These are phyloP conservation scores for Pterostichus niger DNA, from an alignment of 2,888 invertebrate species.

Conservation along the genomic window DNA sequence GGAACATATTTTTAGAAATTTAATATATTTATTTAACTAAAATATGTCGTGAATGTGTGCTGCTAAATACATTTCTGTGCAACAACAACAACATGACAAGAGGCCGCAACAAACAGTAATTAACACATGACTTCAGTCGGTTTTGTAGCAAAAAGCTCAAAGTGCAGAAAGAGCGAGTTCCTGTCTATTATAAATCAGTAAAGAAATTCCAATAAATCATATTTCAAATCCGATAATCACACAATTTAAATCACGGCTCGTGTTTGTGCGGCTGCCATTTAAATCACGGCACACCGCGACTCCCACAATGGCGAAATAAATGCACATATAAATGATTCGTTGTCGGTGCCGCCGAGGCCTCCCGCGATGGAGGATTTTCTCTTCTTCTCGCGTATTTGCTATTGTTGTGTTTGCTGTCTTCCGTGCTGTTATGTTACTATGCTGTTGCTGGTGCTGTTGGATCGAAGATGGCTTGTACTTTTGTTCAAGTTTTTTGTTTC, in stretches of 20 bases:
- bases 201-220: conserved; percentile 61
- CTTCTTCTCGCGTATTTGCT: conserved; percentile 30
- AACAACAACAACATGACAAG: not conserved
- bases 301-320: conserved; percentile 43
- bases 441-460: not conserved
- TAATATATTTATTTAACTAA: not conserved
- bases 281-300: conserved; percentile 47
- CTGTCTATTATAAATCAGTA: conserved; percentile 57
- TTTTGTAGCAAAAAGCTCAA: conserved; percentile 12
- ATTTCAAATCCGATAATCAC: conserved; percentile 62
- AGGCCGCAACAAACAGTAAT: conserved; percentile 15
- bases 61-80: not conserved
- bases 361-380: conserved; percentile 44
- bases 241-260: conserved; percentile 63
- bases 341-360: conserved; percentile 19
- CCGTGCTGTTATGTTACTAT: not conserved
- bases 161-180: conserved; percentile 57
- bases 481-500: not conserved
- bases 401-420: not conserved
- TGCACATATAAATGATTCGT: conserved; percentile 57
- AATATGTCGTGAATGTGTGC: not conserved
- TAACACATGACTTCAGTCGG: conserved; percentile 33
- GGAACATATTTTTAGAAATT: not conserved
- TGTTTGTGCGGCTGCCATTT: conserved; percentile 53
- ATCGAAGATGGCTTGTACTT: not conserved